Evolutionary conservation across 2,113 vertebrate genomes (phyloP).

Genomic region (Scartelaos histophorus): DNA sequence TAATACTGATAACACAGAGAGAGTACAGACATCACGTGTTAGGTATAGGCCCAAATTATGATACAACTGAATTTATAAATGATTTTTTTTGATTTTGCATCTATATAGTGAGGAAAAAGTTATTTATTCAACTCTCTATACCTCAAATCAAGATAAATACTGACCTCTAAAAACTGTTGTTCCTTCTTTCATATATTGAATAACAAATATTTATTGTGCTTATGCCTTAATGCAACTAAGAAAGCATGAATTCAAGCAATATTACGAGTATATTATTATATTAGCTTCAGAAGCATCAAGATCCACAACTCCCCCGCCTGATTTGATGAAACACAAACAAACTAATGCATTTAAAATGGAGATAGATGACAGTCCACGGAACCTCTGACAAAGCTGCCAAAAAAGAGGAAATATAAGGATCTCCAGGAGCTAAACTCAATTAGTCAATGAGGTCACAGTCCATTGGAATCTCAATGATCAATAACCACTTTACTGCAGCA

Average conservation of each 20-base stretch:
- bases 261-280: too few relatives aligned
- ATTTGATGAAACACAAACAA: not conserved
- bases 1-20: conserved; percentile 18
- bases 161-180: too few relatives aligned
- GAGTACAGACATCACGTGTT: not conserved
- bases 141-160: too few relatives aligned
- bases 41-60: not conserved
- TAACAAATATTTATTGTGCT: too few relatives aligned
- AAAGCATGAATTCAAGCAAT: too few relatives aligned
- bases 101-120: too few relatives aligned
- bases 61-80: not conserved
- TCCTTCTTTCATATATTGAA: too few relatives aligned
- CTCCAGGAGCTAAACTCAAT: not conserved
- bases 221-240: too few relatives aligned
- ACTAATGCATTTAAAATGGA: not conserved
- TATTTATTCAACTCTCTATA: too few relatives aligned
- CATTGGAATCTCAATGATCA: not conserved
- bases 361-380: not conserved
- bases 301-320: not conserved
- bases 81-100: too few relatives aligned
- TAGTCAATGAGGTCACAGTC: not conserved
- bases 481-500: not conserved
- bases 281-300: not conserved
- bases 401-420: not conserved
- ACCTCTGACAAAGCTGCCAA: not conserved